Base-by-base conservation (phyloP, 53 echinoderm and acorn worm species). In the Hippasteria phrygiana region DNA sequence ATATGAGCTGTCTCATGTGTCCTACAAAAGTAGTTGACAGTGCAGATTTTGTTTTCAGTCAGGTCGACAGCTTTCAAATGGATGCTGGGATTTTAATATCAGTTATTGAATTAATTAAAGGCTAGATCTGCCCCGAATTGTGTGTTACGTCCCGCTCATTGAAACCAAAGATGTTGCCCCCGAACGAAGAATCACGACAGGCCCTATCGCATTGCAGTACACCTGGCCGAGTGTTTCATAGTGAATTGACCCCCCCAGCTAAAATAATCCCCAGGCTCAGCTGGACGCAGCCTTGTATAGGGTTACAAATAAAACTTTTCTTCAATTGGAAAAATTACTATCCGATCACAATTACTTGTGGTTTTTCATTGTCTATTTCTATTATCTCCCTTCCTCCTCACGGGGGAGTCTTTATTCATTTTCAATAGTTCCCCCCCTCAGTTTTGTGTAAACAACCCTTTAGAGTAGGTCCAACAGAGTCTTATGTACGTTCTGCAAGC, bases 161-260 rank as follows among this genome's bases (percentile, higher is more conserved):
- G 82, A 65, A 82, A 82, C 46, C 66, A 33, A 82, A 82, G 82
- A 28, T 46, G 45, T 64, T 46, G 66, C 65, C 46, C 82, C 82
- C 64, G 64, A 82, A 82, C 65, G 45, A 64, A 43, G 34, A 64
- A 82, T 82, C 66, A 82, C 64, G 65, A 46, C 32, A 65, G 45
- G 73, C 65, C 13, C 82, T 65, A 82, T 82, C 82, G 31, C 40
- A 34, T 82, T 82, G 82, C 82, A 32, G 12, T 66, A 82, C 82
- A 82, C 82, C 82, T 82, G 82, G 66, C 66, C 63, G 45, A 82
- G 82, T 82, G 82, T 82, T 82, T 82, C 66, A 82, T 82, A 64
- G 82, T 82, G 42, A 82, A 82, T 16, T 65, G 82, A 64, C 82
- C 82, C 82, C 82, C 82, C 45, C 65, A 47, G 82, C 64, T 65